These are phyloP conservation scores for Phataginus tetradactyla DNA, from an alignment of 2,797 vertebrate species.

Conservation along the genomic window DNA sequence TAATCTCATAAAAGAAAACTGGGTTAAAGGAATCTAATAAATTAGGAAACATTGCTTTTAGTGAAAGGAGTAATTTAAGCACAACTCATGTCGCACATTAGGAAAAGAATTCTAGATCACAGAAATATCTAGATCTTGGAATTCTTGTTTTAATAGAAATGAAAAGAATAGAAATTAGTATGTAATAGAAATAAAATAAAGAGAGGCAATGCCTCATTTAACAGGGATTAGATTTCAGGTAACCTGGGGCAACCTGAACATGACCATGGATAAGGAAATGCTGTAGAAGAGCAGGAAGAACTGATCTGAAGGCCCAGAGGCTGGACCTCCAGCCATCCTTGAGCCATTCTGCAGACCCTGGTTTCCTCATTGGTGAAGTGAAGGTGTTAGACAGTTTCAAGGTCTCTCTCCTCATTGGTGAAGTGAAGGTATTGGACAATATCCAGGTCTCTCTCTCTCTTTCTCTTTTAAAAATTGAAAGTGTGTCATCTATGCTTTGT, in stretches of 20 bases:
- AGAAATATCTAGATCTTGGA: not conserved
- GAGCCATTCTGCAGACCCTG: not conserved
- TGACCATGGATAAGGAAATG: not conserved
- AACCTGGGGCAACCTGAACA: not conserved
- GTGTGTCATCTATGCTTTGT: not conserved
- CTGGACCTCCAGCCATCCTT: not conserved
- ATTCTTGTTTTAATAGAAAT: not conserved
- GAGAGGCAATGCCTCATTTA: not conserved
- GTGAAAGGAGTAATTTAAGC: not conserved
- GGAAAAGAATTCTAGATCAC: slow-evolving; percentile 15
- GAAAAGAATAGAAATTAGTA: not conserved
- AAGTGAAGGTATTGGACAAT: not conserved
- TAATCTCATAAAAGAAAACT: slow-evolving; percentile 18
- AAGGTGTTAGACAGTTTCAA: not conserved
- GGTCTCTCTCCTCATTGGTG: not conserved
- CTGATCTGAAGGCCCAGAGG: not conserved
- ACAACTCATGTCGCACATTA: not conserved
- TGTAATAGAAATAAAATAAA: slow-evolving; percentile 2
- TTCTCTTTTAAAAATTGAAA: not conserved
- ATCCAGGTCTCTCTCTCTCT: not conserved
- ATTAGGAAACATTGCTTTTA: not conserved
- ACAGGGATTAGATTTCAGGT: not conserved
- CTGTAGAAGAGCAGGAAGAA: not conserved
- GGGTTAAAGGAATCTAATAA: not conserved
- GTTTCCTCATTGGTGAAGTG: not conserved